phyloP scores from a whole-genome alignment of 2,113 vertebrate genomes.

The Melanerpes aurifrons region DNA sequence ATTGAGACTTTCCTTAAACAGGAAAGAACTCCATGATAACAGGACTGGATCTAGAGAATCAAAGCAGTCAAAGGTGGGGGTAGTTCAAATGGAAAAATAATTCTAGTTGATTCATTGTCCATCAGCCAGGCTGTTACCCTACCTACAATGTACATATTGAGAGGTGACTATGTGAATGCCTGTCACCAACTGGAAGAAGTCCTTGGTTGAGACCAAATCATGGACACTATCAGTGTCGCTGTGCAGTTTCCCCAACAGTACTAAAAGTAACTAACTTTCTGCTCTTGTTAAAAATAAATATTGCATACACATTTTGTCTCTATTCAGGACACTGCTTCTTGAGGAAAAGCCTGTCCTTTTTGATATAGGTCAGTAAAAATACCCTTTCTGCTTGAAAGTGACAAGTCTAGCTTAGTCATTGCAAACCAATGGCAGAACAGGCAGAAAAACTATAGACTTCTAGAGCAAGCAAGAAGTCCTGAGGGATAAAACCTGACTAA shows the following conservation, averaged over 20 bases:
- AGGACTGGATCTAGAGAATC: neutral
- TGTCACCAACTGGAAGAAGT: neutral
- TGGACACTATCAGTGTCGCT: neutral
- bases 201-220: neutral
- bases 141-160: neutral
- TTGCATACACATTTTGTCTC: neutral
- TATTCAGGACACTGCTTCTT: neutral
- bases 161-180: neutral
- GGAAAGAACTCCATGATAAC: neutral
- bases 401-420: neutral
- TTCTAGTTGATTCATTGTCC: neutral
- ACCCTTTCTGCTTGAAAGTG: neutral
- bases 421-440: neutral
- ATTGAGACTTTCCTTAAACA: neutral
- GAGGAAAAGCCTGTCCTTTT: neutral
- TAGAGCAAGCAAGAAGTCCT: neutral
- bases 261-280: neutral
- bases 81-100: neutral
- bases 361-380: neutral
- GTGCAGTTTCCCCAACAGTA: too few relatives aligned
- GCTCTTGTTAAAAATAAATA: neutral
- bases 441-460: neutral
- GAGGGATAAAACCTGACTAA: neutral
- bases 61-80: neutral
- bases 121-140: neutral